Conservation (phyloP, 2,888 invertebrate genomes). For the Chymomyza caudatula region DNA sequence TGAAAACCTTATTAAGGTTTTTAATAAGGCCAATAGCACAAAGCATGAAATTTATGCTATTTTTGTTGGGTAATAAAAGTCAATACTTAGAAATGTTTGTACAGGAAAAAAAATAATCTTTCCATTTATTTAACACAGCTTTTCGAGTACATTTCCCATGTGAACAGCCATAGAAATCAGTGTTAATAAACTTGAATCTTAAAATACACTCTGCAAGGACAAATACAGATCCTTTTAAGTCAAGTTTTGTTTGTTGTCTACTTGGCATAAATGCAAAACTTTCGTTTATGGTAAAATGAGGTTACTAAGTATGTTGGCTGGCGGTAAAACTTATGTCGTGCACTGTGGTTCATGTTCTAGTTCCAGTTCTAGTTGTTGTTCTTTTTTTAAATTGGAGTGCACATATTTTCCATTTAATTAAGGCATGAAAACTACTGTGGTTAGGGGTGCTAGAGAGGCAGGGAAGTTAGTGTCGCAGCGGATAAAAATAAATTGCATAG, state of each 20-base stretch:
- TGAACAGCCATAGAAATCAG: too few relatives aligned
- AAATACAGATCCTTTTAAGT: neutral
- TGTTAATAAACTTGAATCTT: too few relatives aligned
- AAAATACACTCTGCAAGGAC: too few relatives aligned
- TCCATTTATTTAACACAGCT: too few relatives aligned
- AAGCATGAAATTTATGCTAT: too few relatives aligned
- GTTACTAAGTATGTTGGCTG: constrained; percentile 57
- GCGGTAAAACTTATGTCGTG: neutral
- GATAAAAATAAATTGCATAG: constrained; percentile 69
- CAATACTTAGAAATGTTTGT: too few relatives aligned
- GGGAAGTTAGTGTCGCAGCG: constrained; percentile 46
- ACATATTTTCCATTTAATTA: constrained; percentile 71
- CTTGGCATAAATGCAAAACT: constrained; percentile 29
- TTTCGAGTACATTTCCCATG: too few relatives aligned
- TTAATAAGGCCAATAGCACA: too few relatives aligned
- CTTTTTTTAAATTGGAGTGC: constrained; percentile 31
- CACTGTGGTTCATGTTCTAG: constrained; percentile 15
- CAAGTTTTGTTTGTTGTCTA: neutral
- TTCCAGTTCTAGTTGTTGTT: constrained; percentile 42
- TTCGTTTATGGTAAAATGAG: constrained; percentile 52
- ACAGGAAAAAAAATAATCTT: too few relatives aligned
- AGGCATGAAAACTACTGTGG: constrained; percentile 51
- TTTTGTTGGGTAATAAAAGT: too few relatives aligned
- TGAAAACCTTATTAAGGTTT: too few relatives aligned
- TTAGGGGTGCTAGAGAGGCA: neutral